Base-by-base conservation (phyloP, 2,797 vertebrate species). In the Syngnathus acus region DNA sequence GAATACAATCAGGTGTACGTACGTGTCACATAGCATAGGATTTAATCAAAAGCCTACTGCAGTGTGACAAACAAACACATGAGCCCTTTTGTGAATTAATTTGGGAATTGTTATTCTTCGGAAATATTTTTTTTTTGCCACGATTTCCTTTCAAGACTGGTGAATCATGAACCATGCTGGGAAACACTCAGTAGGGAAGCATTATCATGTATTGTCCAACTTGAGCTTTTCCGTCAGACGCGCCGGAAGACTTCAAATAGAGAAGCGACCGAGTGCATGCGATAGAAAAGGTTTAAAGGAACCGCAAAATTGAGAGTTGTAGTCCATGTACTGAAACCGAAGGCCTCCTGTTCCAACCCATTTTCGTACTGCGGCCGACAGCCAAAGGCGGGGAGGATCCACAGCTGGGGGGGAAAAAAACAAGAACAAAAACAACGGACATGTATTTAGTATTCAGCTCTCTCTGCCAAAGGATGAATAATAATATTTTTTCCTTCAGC, bases 251-350 rank as follows among this genome's bases (percentile, higher is more conserved):
- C 94, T 81, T 99, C 97, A 58, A 97, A 96, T 70, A 99, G 94
- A 2, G 94, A 94, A 67, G 95, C 94, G 37, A 96, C 95, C 39
- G 95, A 95, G 65, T 99, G 97, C 94, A 99, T 98, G 57, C 96
- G 93, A 82, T 99, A 99, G 90, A 99, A 99, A 84, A 99, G 94
- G 78, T 93, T 96, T 78, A 99, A 92, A 48, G 97, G 97, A 84
- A 99, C 93, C 0, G 94, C 94, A 61, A 99, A 93, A 86, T 98
- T 99, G 81, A 99, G 94, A 82, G 98, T 92, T 53, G 94, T 93
- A 79, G 93, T 95, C 97, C 97, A 99, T 65, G 93, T 93, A 82
- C 91, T 89, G 86, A 95, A 96, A 79, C 97, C 96, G 72, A 95
- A 99, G 7, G 92, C 93, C 11, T 92, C 92, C 86, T 97, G 92